Base-by-base conservation (phyloP, 2,888 invertebrate genomes). In the Pristionchus mayeri region DNA sequence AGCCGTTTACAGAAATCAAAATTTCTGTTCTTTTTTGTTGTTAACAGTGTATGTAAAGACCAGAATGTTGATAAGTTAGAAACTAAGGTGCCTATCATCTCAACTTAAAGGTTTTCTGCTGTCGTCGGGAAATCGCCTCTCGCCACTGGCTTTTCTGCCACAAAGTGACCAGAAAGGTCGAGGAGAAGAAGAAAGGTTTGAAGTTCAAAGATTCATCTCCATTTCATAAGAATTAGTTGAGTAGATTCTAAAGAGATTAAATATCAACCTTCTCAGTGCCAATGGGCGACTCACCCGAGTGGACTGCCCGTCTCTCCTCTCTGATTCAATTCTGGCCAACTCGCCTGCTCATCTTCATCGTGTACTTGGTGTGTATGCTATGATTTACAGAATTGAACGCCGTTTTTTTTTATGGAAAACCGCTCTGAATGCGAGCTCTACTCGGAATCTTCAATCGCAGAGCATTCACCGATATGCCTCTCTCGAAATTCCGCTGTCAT, bases 121-220 rank as follows among this genome's bases (percentile, higher is more conserved):
- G 97, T 76, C 96, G 97, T 93, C 95, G 96, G 91, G 97, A 98
- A 93, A 95, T 96, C 90, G 95, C 95, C 90, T 97, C 97, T 93
- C 94, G 96, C 48, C 97, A 97, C 94, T 96, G 96, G 0, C 86
- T 94, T 82, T 94, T 97, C 82, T 86, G 86, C 37, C n/a, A 71
- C 9, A 83, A 85, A 71, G 50, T 78, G 21, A 21, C 27, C 21
- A 80, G 0, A 18, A 37, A n/a, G 16, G 80, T 80, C 4, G 24
- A 57, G 80, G 48, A 80, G 54, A 52, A 40, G 57, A 52, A 50
- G 52, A 34, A 80, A 37, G 16, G 30, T 27, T 27, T 4, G 27
- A 63, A 13, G 27, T 11, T 63, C 27, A 30, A 63, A 13, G 27
- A n/a, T n/a, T n/a, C n/a, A n/a, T n/a, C n/a, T n/a, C n/a, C n/a